These are phyloP conservation scores for Glossophaga mutica DNA, from an alignment of 2,797 vertebrate genomes.

Conservation along the genomic window DNA sequence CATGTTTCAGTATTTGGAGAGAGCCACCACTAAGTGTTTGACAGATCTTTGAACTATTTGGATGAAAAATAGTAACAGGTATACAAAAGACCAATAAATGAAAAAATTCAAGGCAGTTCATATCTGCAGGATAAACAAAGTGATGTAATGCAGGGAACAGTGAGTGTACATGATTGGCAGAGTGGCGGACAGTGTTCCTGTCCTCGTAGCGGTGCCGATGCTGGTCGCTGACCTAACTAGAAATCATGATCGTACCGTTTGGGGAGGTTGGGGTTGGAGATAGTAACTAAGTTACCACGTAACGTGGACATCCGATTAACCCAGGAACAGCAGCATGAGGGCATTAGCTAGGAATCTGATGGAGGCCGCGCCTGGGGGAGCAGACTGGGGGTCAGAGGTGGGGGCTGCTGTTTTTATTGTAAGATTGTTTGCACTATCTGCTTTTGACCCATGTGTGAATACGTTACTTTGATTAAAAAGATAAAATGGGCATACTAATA, in stretches of 20 bases:
- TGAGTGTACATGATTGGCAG: not conserved
- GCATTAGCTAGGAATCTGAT: not conserved
- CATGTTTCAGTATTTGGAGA: not conserved
- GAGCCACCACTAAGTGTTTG: not conserved
- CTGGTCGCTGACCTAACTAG: not conserved
- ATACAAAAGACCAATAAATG: not conserved
- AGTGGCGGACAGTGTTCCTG: not conserved
- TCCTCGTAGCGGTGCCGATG: not conserved
- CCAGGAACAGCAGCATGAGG: not conserved
- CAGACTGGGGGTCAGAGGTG: not conserved
- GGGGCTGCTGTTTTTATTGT: not conserved
- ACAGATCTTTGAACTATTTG: slow-evolving; percentile 25
- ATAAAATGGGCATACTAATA: not conserved
- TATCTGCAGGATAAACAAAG: not conserved
- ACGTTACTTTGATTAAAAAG: slow-evolving; percentile 25
- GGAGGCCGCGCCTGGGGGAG: not conserved
- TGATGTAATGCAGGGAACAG: not conserved
- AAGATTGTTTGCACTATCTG: not conserved
- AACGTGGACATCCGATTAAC: not conserved
- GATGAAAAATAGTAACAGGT: not conserved
- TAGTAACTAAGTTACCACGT: not conserved
- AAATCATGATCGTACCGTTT: not conserved
- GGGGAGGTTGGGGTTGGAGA: not conserved
- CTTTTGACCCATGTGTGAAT: not conserved
- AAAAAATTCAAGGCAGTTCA: not conserved